Evolutionary conservation across 2,888 invertebrate species (phyloP), one percentile per base, ranked within the genome.

Genomic region (Apamea monoglypha): DNA sequence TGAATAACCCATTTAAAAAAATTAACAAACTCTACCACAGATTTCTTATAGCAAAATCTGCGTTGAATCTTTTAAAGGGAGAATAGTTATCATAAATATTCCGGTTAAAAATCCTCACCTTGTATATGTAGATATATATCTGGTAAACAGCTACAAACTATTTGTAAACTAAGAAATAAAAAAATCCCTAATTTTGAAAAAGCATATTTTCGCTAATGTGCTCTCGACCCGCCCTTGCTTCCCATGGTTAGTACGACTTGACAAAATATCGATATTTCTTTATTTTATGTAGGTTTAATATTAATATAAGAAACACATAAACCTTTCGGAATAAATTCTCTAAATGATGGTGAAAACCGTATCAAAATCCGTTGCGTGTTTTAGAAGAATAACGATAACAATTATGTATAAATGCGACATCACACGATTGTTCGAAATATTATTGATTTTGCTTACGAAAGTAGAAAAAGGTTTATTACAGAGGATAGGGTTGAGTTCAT

Each of bases 31-130:
- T 50, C 50, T 10, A 25, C 40, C 8, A 36, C 47, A 21, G 40
- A 69, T 67, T 76, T 64, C 32, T 21, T 8, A 25, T 47, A n/a
- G 36, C 21, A 66, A 59, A 67, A 78, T 76, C 77, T 18, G n/a
- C 18, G 25, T 40, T 25, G 53, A 70, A 56, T 44, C 29, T 40
- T 16, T 8, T n/a, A 68, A 7, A 14, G 14, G 8, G 40, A 25
- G 40, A 32, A 36, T 18, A 44, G 5, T 25, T 18, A 36, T 59
- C 21, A 16, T 56, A 61, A 29, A n/a, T 29, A 61, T 61, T 59
- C 3, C 56, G n/a, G 10, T 59, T n/a, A 59, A 59, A 59, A 59
- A 59, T 12, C n/a, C n/a, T n/a, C 2, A 59, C 5, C 12, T 0
- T 47, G 14, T 3, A 47, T 59, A n/a, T n/a, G 12, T 12, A n/a